phyloP scores from a whole-genome alignment of 2,888 invertebrate genomes.

The Agelastica alni region DNA sequence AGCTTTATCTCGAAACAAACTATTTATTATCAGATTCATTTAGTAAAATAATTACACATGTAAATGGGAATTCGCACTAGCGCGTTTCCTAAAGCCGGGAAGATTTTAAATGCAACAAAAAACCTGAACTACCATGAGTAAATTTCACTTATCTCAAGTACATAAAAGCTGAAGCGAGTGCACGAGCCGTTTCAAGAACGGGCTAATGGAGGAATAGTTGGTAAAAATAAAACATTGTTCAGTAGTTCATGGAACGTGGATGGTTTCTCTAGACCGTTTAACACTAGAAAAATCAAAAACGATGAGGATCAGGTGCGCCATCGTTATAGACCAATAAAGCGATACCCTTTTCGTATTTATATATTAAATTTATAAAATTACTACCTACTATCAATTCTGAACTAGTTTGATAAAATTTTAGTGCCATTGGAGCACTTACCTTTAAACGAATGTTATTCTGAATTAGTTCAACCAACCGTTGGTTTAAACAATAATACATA shows the following conservation, averaged over 20 bases:
- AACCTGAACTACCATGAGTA: conserved; percentile 17
- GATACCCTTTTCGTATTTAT: too few relatives aligned
- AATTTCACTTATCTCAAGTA: conserved; percentile 20
- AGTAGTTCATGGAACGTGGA: conserved; percentile 11
- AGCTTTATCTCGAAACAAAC: neutral
- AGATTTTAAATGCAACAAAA: conserved; percentile 12
- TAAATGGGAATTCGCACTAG: conserved; percentile 15
- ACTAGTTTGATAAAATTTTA: too few relatives aligned
- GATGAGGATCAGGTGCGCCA: too few relatives aligned
- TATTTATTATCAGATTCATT: conserved; percentile 22
- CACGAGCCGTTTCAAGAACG: conserved; percentile 18
- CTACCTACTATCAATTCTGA: too few relatives aligned
- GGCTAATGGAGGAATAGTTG: conserved; percentile 20
- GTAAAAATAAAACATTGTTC: conserved; percentile 20
- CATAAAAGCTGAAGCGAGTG: conserved; percentile 19
- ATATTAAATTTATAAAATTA: too few relatives aligned
- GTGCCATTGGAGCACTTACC: too few relatives aligned
- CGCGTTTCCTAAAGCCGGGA: conserved; percentile 4
- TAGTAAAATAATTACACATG: conserved; percentile 28
- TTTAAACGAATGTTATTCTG: too few relatives aligned
- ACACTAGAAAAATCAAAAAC: too few relatives aligned
- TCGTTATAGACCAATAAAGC: too few relatives aligned
- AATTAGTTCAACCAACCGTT: too few relatives aligned
- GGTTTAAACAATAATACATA: too few relatives aligned
- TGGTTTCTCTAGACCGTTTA: too few relatives aligned